These are phyloP conservation scores for Eubucco bourcierii DNA, from an alignment of 2,113 vertebrate species.

Conservation along the genomic window DNA sequence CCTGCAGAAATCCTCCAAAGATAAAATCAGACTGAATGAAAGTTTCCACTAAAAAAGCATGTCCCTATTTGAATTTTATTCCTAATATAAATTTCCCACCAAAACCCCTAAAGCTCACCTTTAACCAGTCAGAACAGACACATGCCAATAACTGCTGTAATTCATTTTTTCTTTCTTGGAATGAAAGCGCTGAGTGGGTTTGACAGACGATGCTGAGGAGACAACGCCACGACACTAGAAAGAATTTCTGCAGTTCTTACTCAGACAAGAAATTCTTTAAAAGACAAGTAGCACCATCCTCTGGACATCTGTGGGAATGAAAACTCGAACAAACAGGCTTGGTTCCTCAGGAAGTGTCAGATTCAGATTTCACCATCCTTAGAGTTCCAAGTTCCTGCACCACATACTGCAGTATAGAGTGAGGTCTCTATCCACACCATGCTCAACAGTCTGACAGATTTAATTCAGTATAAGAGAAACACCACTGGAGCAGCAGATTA, in stretches of 20 bases:
- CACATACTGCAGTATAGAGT: not conserved
- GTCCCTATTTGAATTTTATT: not conserved
- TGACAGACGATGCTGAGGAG: not conserved
- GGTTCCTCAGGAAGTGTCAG: not conserved
- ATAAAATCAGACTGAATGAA: not conserved
- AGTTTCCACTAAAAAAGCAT: not conserved
- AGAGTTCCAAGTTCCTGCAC: not conserved
- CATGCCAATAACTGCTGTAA: not conserved
- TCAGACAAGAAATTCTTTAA: slow-evolving; percentile 6
- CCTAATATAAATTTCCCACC: not conserved
- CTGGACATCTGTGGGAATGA: slow-evolving; percentile 36
- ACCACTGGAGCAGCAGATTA: not conserved
- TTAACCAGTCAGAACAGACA: not conserved
- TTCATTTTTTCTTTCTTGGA: not conserved
- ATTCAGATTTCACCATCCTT: not conserved
- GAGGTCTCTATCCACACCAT: not conserved
- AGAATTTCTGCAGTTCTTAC: not conserved
- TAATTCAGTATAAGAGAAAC: not conserved
- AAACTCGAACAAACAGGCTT: not conserved
- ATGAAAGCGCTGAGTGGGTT: not conserved
- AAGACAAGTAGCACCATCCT: slow-evolving; percentile 65
- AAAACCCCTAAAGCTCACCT: not conserved
- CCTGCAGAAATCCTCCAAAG: not conserved
- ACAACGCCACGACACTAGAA: not conserved
- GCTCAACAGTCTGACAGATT: not conserved